These are phyloP conservation scores for Tenualosa thibaudeaui DNA, from an alignment of 2,797 vertebrate species.

Conservation along the genomic window DNA sequence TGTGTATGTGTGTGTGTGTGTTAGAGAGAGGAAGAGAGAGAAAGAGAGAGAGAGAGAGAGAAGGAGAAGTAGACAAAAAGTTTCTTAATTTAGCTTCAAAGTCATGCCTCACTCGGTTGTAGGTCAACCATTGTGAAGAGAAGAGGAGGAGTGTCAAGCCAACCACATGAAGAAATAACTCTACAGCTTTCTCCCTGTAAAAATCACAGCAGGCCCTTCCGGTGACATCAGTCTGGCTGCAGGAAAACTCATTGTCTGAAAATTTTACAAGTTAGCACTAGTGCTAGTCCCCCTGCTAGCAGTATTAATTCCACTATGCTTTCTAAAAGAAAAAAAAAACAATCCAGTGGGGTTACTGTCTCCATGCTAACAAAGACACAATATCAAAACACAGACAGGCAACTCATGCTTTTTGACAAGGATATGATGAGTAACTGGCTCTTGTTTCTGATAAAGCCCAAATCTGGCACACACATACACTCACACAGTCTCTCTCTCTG, in stretches of 20 bases:
- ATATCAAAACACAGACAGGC: background rate
- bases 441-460: background rate
- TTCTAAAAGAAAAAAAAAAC: too few relatives aligned
- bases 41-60: slow-evolving; percentile 25
- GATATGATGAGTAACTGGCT: background rate
- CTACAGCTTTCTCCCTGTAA: background rate
- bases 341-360: background rate
- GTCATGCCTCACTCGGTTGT: background rate
- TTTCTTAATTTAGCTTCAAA: slow-evolving; percentile 23
- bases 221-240: background rate
- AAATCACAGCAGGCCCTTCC: background rate
- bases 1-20: background rate
- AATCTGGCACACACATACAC: background rate
- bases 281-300: background rate
- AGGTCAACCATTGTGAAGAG: background rate
- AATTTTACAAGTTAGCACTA: slow-evolving; percentile 5
- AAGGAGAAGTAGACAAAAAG: slow-evolving; percentile 33
- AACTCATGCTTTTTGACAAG: background rate
- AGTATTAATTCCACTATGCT: background rate
- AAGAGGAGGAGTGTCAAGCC: background rate
- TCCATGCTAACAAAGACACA: background rate
- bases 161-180: slow-evolving; percentile 7
- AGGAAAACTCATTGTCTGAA: slow-evolving; percentile 21
- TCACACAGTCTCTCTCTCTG: background rate
- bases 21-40: background rate